Base-by-base conservation (phyloP, 1,140 invertebrate genomes). In the Drosophila santomea region DNA sequence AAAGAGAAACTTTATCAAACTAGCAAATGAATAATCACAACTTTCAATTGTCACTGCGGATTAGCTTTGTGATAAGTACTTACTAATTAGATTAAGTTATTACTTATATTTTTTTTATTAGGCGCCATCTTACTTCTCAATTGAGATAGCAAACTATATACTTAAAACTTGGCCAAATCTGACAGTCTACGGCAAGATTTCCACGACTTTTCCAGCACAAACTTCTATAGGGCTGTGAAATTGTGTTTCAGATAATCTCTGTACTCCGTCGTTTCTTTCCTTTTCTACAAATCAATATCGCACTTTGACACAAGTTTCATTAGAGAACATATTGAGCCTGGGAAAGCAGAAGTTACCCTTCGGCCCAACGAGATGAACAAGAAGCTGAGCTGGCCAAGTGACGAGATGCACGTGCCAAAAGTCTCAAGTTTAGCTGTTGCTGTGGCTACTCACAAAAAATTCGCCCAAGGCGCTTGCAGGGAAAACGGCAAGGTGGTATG, bases 401-500 rank as follows among this genome's bases (percentile, higher is more conserved):
- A 64, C 28, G 62, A 62, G 48, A 45, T 62, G 69, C 69, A 73
- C 69, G 69, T 73, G 69, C 67, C 69, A 73, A 69, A 68, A 71
- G 69, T 73, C 69, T 73, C 56, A 73, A 73, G 69, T 73, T 73
- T 73, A 72, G 69, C 69, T 72, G 45, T 72, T 72, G 69, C 56
- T 73, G 56, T 45, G 68, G 68, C 68, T 71, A 72, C 52, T 72
- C 44, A 12, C 52, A 71, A 72, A 72, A 72, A 72, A 71, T 41
- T 48, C 20, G 36, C 51, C 35, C 36, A 8, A 15, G 64, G 68
- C 68, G 39, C 41, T 20, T 11, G 10, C 11, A 14, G 15, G 28
- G 39, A 35, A 57, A 57, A 38, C 17, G 41, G 23, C 11, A n/a
- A 48, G 39, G 25, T 69, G 50, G 48, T 5, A 25, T 38, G 64